Conservation (phyloP, 2,797 vertebrate species). For the Hyperoplus immaculatus region DNA sequence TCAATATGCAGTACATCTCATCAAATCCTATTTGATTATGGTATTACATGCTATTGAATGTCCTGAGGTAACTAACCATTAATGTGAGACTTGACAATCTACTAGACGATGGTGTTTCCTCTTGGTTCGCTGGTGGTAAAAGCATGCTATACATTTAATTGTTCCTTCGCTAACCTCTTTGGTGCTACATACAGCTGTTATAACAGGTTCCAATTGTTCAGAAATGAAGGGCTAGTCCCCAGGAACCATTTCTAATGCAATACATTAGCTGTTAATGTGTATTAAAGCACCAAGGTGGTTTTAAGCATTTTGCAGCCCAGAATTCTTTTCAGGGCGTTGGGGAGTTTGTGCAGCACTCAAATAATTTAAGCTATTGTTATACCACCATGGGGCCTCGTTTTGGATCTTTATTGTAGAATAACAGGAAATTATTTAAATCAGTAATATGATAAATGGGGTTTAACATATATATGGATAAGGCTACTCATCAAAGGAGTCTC, state of each 20-base stretch:
- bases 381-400: not conserved
- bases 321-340: not conserved
- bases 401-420: not conserved
- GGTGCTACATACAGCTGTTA: not conserved
- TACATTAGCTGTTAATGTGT: not conserved
- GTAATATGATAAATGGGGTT: not conserved
- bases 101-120: not conserved
- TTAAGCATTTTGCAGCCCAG: not conserved
- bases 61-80: not conserved
- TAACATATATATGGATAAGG: too few relatives aligned
- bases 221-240: not conserved
- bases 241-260: not conserved
- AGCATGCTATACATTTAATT: not conserved
- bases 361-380: not conserved
- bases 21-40: not conserved
- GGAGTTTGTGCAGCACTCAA: not conserved
- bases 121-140: not conserved
- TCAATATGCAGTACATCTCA: not conserved
- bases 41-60: not conserved
- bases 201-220: not conserved
- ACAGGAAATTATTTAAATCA: not conserved
- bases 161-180: not conserved
- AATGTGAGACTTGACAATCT: not conserved
- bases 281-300: not conserved
- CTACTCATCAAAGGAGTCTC: not conserved